phyloP scores from a whole-genome alignment of 2,888 invertebrate species.

The Noctua pronuba region DNA sequence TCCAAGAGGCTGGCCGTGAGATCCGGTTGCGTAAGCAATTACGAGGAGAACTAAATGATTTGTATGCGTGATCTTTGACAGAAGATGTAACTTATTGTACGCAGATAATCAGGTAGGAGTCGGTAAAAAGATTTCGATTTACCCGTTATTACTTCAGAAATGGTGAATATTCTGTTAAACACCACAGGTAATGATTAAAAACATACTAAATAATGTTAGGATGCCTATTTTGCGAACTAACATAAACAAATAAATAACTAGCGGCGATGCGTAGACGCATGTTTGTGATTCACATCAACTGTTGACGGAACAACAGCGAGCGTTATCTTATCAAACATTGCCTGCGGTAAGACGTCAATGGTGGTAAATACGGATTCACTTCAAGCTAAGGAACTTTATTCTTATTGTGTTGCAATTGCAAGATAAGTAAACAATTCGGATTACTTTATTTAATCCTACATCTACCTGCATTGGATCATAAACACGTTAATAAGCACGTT shows the following conservation, averaged over 20 bases:
- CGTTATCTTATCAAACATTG: constrained; percentile 51
- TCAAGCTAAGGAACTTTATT: constrained; percentile 51
- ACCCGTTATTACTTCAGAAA: constrained; percentile 19
- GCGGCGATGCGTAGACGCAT: constrained; percentile 35
- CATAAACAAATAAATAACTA: constrained; percentile 42
- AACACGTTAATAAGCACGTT: too few relatives aligned
- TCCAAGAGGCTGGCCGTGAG: constrained; percentile 72
- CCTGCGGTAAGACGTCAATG: constrained; percentile 50
- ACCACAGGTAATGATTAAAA: not conserved
- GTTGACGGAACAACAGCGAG: constrained; percentile 14
- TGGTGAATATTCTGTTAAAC: not conserved
- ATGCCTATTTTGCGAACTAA: constrained; percentile 36
- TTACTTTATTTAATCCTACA: constrained; percentile 11
- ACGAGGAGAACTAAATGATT: constrained; percentile 55
- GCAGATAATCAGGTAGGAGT: constrained; percentile 40
- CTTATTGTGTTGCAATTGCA: constrained; percentile 42
- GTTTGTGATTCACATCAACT: constrained; percentile 26
- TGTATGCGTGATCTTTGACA: constrained; percentile 58
- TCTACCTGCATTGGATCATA: too few relatives aligned
- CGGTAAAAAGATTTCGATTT: not conserved
- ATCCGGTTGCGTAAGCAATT: constrained; percentile 76
- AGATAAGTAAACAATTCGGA: constrained; percentile 16
- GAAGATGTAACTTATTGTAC: constrained; percentile 41
- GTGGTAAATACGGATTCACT: constrained; percentile 39
- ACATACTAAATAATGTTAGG: not conserved